Conservation (phyloP, 2,113 vertebrate species). For the Cynopterus brachyotis region DNA sequence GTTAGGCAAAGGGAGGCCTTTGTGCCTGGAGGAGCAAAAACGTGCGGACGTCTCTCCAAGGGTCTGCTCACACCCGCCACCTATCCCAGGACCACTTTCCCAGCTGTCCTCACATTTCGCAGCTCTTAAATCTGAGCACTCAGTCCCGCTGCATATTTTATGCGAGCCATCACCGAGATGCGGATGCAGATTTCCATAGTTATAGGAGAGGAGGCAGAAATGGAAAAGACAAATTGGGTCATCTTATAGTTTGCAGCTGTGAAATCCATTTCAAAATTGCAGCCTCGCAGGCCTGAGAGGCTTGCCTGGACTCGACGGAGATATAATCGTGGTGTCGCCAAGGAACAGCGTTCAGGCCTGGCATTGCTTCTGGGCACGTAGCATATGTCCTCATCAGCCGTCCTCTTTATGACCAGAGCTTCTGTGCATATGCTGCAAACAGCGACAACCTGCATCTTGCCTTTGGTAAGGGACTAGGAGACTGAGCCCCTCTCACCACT, state of each 20-base stretch:
- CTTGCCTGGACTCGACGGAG: neutral
- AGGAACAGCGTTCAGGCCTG: neutral
- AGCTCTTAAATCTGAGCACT: constrained; percentile 14
- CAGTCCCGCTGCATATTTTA: constrained; percentile 61
- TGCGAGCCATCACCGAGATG: neutral
- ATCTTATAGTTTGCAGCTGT: constrained; percentile 60
- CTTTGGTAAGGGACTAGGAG: neutral
- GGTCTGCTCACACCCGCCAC: neutral
- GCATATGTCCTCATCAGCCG: constrained; percentile 4
- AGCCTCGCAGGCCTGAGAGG: constrained; percentile 51
- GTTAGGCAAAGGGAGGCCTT: neutral
- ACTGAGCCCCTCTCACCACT: neutral
- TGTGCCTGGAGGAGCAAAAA: neutral
- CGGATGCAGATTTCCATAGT: constrained; percentile 58
- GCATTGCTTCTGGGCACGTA: neutral
- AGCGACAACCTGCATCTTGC: neutral
- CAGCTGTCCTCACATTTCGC: constrained; percentile 51
- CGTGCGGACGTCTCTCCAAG: neutral
- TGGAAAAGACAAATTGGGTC: constrained; percentile 73
- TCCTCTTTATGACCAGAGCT: constrained; percentile 39
- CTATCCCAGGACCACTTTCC: neutral
- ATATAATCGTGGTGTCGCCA: neutral
- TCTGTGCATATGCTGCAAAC: neutral
- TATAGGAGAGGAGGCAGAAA: constrained; percentile 43
- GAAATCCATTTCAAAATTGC: constrained; percentile 65